These are phyloP conservation scores for Drosophila nasuta DNA, from an alignment of 1,140 invertebrate genomes.

Conservation along the genomic window DNA sequence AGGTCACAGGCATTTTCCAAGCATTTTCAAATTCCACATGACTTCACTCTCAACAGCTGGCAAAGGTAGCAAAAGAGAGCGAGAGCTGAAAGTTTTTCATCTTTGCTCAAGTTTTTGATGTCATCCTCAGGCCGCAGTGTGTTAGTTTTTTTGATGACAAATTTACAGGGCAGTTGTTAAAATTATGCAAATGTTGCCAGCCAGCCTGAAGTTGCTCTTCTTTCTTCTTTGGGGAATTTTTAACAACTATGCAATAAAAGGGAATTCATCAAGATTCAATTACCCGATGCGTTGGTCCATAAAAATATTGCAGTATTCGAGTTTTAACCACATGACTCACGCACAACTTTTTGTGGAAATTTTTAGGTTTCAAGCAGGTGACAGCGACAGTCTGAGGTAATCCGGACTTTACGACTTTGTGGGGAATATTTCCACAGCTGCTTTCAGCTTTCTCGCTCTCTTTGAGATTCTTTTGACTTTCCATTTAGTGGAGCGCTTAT, in stretches of 20 bases:
- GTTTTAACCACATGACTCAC: slow-evolving; percentile 6
- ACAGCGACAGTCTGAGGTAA: slow-evolving; percentile 6
- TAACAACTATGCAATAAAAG: slow-evolving; percentile 61
- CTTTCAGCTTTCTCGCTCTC: neutral
- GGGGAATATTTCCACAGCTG: slow-evolving; percentile 19
- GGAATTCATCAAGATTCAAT: slow-evolving; percentile 77
- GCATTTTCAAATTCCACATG: slow-evolving; percentile 60
- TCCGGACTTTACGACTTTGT: slow-evolving; percentile 43
- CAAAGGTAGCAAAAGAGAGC: slow-evolving; percentile 15
- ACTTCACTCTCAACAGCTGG: slow-evolving; percentile 52
- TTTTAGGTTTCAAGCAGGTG: slow-evolving; percentile 27
- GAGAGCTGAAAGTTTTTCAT: slow-evolving; percentile 24
- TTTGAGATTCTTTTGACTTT: slow-evolving; percentile 9
- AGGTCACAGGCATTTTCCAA: slow-evolving; percentile 14
- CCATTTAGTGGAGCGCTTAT: slow-evolving; percentile 31
- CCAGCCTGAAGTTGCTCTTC: neutral
- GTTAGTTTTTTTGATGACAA: slow-evolving; percentile 47
- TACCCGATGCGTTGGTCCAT: slow-evolving; percentile 46
- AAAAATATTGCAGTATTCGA: slow-evolving; percentile 49
- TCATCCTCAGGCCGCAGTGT: slow-evolving; percentile 34
- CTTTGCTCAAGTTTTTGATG: slow-evolving; percentile 57
- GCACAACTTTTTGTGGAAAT: neutral
- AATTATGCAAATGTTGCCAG: slow-evolving; percentile 62
- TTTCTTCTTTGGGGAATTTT: slow-evolving; percentile 59
- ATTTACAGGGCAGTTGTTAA: slow-evolving; percentile 69